Evolutionary conservation across 2,797 vertebrate species (phyloP), one percentile per base, ranked within the genome.

Genomic region (Neosalanx taihuensis): DNA sequence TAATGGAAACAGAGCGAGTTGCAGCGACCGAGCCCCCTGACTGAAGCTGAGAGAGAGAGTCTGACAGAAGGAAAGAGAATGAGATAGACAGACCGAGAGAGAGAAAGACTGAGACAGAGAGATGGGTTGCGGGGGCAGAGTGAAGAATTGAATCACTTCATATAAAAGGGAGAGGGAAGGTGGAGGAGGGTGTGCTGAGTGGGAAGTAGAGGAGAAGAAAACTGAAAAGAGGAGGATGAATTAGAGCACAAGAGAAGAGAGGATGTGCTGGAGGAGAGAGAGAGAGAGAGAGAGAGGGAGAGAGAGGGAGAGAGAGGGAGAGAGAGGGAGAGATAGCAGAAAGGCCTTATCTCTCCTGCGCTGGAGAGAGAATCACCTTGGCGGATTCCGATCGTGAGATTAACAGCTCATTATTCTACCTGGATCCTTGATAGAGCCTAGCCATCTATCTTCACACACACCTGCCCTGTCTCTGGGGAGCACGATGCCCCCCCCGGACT

Each of bases 341-440:
- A 46, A 31, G 29, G 26, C 26, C n/a, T n/a, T 1, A 6, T 20
- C 4, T 23, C 18, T 13, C 20, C 4, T 20, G 12, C 37, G 37
- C 37, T 1, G 37, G 37, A 41, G 29, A 33, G 31, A 61, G 46
- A 74, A 74, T 56, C 66, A 74, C 72, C 72, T 74, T 74, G 72
- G 62, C 37, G 9, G 56, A 64, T 74, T 53, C 61, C 62, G 66
- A 74, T 74, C 37, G 63, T 0, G 13, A 69, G 66, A 74, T 74
- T 63, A 74, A 57, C 31, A 68, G 59, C 57, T 74, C 67, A 74
- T 74, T 74, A 74, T 74, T 64, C 41, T 23, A 31, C 58, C 18
- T 5, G 15, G 29, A 61, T 37, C 67, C 58, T 62, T 46, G 58
- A 51, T 41, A 30, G 35, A 29, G 29, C n/a, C n/a, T 35, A 31